These are phyloP conservation scores for Solen grandis DNA, from an alignment of 1,140 invertebrate species.

Conservation along the genomic window DNA sequence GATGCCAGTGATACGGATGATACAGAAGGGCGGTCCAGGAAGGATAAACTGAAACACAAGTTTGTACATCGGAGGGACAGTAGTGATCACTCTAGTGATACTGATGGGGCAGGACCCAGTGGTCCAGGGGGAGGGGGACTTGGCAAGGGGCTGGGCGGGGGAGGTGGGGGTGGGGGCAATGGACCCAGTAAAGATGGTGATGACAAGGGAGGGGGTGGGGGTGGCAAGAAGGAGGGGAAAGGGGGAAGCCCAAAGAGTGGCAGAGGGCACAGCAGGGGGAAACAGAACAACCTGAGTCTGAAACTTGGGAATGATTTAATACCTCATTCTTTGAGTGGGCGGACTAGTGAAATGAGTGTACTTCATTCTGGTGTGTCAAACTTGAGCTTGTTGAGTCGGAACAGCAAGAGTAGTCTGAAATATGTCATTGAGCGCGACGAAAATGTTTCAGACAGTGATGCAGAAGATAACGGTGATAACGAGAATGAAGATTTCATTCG, in stretches of 20 bases:
- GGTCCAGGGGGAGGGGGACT: constrained; percentile 61
- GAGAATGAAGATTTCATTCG: constrained; percentile 32
- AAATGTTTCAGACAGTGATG: constrained; percentile 63
- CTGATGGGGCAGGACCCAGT: constrained; percentile 72
- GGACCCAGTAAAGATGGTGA: constrained; percentile 58
- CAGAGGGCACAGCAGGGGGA: constrained; percentile 47
- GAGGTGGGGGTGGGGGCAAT: constrained; percentile 64
- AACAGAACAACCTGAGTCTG: constrained; percentile 42
- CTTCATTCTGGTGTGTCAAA: constrained; percentile 51
- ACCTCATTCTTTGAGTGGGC: not conserved
- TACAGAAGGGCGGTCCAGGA: constrained; percentile 90
- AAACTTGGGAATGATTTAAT: constrained; percentile 20
- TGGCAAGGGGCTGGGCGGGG: constrained; percentile 54
- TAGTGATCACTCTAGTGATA: constrained; percentile 81
- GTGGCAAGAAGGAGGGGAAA: constrained; percentile 46
- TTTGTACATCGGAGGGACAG: constrained; percentile 78
- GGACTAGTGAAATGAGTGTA: constrained; percentile 47
- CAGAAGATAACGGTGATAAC: constrained; percentile 56
- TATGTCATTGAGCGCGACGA: constrained; percentile 65
- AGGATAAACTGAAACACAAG: constrained; percentile 85
- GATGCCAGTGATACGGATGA: constrained; percentile 94
- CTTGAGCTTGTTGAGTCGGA: constrained; percentile 55
- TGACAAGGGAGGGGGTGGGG: constrained; percentile 53
- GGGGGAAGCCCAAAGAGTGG: constrained; percentile 53
- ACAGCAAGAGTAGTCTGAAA: constrained; percentile 66